These are phyloP conservation scores for Machaerirhynchus nigripectus DNA, from an alignment of 2,113 vertebrate genomes.

Conservation along the genomic window DNA sequence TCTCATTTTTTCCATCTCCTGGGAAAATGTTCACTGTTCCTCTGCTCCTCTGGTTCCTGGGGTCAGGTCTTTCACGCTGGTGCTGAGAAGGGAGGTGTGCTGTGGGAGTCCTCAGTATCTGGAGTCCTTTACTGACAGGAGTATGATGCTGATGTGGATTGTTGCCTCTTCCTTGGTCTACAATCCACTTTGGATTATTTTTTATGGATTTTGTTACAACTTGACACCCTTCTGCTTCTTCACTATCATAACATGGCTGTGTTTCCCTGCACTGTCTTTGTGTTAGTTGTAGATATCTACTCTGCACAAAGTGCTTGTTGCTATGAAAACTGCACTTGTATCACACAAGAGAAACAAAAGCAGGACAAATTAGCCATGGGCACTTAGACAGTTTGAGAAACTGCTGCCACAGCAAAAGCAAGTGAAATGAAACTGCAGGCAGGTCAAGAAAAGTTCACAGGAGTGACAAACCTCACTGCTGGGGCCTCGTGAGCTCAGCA, in stretches of 20 bases:
- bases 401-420: neutral
- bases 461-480: neutral
- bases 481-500: neutral
- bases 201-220: neutral
- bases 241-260: neutral
- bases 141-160: neutral
- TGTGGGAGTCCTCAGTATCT: neutral
- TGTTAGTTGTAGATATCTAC: neutral
- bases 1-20: neutral
- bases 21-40: neutral
- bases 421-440: neutral
- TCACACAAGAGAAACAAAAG: neutral
- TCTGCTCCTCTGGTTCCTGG: neutral
- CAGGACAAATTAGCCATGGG: neutral
- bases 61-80: neutral
- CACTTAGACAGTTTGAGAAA: neutral
- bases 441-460: neutral
- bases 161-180: neutral
- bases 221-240: neutral
- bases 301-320: neutral
- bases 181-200: neutral
- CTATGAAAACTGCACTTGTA: neutral
- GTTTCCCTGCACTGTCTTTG: neutral
- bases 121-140: neutral
- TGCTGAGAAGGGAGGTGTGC: accelerated